phyloP scores from a whole-genome alignment of 2,113 vertebrate genomes.

The Agapornis roseicollis region DNA sequence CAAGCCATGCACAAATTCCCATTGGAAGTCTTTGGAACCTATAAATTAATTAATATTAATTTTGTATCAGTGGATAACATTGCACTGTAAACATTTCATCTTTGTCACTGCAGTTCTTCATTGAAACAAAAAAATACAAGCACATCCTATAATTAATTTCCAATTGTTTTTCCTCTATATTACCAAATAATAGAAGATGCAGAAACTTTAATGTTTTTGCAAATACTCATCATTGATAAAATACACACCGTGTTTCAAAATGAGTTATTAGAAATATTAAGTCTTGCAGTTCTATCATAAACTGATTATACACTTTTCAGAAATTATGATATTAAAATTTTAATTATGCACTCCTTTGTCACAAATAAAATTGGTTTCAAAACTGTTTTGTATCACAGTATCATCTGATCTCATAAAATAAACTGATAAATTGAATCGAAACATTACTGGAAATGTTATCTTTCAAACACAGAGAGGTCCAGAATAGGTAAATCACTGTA shows the following conservation, averaged over 20 bases:
- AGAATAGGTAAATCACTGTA: background rate
- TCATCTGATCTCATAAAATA: background rate
- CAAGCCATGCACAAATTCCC: conserved; percentile 93
- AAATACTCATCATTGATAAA: background rate
- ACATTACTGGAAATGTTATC: background rate
- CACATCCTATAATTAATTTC: background rate
- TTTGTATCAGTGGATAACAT: background rate
- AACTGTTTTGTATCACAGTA: background rate
- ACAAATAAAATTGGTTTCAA: background rate
- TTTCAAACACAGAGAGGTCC: background rate
- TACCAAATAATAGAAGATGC: background rate
- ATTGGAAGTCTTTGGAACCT: conserved; percentile 87
- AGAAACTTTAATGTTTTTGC: background rate
- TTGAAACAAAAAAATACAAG: background rate
- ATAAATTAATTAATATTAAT: conserved; percentile 15
- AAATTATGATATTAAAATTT: background rate
- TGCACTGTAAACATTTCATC: background rate
- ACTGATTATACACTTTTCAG: background rate
- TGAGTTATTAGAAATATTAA: background rate
- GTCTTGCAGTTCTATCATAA: background rate
- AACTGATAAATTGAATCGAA: background rate
- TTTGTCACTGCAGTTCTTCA: background rate
- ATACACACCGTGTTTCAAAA: background rate
- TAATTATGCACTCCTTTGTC: background rate
- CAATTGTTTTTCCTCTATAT: background rate